These are phyloP conservation scores for Catharus bicknelli DNA, from an alignment of 2,113 vertebrate genomes.

Conservation along the genomic window DNA sequence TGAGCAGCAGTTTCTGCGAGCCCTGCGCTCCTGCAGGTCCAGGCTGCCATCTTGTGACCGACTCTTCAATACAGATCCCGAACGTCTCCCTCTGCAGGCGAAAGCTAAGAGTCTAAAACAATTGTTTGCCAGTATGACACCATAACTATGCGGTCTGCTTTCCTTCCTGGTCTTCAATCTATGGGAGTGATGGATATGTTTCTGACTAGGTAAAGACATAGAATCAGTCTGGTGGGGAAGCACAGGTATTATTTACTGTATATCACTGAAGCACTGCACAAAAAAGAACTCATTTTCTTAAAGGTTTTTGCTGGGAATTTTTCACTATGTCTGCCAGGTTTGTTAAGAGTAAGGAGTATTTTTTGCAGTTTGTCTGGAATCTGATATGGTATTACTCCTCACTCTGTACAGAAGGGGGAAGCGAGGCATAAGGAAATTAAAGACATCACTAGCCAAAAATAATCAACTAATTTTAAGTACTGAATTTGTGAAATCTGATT, in stretches of 20 bases:
- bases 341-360: background rate
- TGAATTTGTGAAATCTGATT: background rate
- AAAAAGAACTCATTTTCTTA: background rate
- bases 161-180: background rate
- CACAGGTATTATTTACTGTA: background rate
- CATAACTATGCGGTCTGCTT: rapidly evolving
- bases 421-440: background rate
- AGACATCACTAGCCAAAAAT: background rate
- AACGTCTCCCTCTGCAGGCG: rapidly evolving
- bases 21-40: background rate
- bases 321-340: background rate
- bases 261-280: background rate
- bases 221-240: background rate
- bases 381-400: background rate
- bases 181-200: background rate
- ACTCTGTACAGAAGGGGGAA: background rate
- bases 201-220: background rate
- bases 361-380: background rate
- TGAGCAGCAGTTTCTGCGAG: rapidly evolving
- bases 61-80: rapidly evolving
- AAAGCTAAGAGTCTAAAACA: too few relatives aligned
- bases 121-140: rapidly evolving
- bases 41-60: background rate
- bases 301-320: background rate
- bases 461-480: background rate